A percentile compares a stretch with the other conserved stretches of the same genome.
These are phyloP conservation scores for Pachycephala philippinensis DNA, from an alignment of 2,113 vertebrate genomes.

Conservation along the genomic window DNA sequence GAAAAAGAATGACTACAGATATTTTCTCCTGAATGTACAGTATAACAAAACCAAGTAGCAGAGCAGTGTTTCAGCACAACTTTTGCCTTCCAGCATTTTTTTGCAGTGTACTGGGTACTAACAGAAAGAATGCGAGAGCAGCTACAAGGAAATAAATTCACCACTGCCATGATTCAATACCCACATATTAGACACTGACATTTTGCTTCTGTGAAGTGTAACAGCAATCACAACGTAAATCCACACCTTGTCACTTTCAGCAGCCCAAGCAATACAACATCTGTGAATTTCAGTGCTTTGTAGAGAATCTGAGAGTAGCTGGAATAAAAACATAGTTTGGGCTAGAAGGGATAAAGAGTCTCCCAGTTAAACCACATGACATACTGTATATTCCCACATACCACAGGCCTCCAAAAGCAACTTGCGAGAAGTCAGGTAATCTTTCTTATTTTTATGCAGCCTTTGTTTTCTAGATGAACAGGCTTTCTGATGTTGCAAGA, in stretches of 20 bases:
- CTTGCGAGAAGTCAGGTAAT: neutral
- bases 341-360: neutral
- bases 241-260: constrained; percentile 4
- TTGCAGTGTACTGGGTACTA: neutral
- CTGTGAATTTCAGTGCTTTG: neutral
- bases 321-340: neutral
- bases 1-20: neutral
- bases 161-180: neutral
- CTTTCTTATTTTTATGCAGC: neutral
- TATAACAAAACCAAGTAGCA: neutral
- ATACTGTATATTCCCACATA: neutral
- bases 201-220: neutral
- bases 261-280: neutral
- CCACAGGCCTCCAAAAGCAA: neutral
- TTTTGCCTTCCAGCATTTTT: constrained; percentile 33
- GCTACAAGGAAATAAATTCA: neutral
- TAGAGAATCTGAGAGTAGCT: neutral
- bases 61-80: neutral
- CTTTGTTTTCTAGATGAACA: neutral
- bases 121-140: neutral
- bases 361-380: neutral
- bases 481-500: neutral
- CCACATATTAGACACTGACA: neutral
- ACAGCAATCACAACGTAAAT: neutral
- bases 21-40: neutral